Base-by-base conservation (phyloP, 2,113 vertebrate genomes). In the Myotis yumanensis region DNA sequence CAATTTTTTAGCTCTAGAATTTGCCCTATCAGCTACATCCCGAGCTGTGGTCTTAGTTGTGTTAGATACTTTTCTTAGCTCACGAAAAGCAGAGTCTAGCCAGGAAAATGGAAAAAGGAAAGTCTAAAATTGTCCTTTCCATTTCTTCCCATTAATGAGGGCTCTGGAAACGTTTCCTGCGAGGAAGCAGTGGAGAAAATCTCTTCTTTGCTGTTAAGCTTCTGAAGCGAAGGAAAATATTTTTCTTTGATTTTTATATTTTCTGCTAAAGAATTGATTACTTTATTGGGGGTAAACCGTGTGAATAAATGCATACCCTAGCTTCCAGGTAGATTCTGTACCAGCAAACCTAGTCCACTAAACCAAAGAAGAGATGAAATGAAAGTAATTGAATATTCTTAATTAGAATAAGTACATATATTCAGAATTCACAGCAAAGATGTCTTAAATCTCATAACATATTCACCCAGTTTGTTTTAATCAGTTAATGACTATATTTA, bases 81-180 rank as follows among this genome's bases (percentile, higher is more conserved):
- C 64, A 77, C n/a, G 16, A 59, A 37, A 93, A 7, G 48, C 59
- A 54, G 85, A 90, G 40, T 62, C n/a, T 71, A 95, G 92, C 93
- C 93, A 92, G 93, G 86, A 97, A 96, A 94, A 79, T 51, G 69
- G 57, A 93, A 86, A 90, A 90, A 91, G 94, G 90, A 64, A 96
- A 97, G 95, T 79, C 11, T 88, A 51, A 93, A 90, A 92, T 80
- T 95, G 86, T 76, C 71, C 57, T 95, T 95, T 86, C 79, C 23
- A 6, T 69, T 96, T 91, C 86, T 54, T 72, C 43, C 40, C 22
- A 28, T 89, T 95, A 88, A 85, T 72, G 62, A 93, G 77, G 85
- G 46, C 30, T 95, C 87, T 96, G 88, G 90, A 96, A 96, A 90
- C 75, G n/a, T 71, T 72, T 80, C 17, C 10, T 59, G 76, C 76